Percentiles rank a stretch among this genome's conserved stretches.
Conservation (phyloP, 2,888 invertebrate species). For the Aproaerema taeniolella region DNA sequence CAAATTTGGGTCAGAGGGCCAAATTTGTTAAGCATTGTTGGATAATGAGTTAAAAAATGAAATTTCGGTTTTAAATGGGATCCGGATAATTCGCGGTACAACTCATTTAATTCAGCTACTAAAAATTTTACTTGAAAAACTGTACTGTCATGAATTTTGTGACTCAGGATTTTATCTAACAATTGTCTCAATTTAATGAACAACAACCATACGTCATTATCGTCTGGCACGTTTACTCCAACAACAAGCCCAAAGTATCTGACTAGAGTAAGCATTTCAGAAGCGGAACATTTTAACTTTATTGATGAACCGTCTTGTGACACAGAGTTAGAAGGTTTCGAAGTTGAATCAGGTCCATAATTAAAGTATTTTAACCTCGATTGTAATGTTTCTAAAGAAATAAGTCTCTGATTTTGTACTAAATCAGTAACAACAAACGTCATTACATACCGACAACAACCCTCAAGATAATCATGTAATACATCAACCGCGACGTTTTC, state of each 20-base stretch:
- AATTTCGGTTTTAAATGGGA: too few relatives aligned
- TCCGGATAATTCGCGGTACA: too few relatives aligned
- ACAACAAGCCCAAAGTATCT: constrained; percentile 21
- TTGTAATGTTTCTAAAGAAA: neutral
- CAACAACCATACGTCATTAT: constrained; percentile 16
- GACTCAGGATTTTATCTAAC: too few relatives aligned
- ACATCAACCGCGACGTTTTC: neutral
- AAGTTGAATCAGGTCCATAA: constrained; percentile 4
- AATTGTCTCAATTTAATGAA: too few relatives aligned
- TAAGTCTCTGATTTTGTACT: neutral
- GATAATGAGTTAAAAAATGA: too few relatives aligned
- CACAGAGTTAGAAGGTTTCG: neutral
- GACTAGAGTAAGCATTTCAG: constrained; percentile 17
- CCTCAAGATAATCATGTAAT: constrained; percentile 13
- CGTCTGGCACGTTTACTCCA: constrained; percentile 17
- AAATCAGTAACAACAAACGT: constrained; percentile 4
- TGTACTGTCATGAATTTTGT: constrained; percentile 10
- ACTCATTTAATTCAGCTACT: too few relatives aligned
- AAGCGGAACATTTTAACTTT: too few relatives aligned
- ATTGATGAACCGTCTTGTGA: neutral
- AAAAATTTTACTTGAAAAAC: constrained; percentile 12
- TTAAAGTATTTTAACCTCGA: neutral
- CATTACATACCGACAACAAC: constrained; percentile 14
- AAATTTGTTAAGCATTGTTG: too few relatives aligned
- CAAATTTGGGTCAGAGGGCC: too few relatives aligned